Base-by-base conservation (phyloP, 2,113 vertebrate species). In the Eurystomus gularis region DNA sequence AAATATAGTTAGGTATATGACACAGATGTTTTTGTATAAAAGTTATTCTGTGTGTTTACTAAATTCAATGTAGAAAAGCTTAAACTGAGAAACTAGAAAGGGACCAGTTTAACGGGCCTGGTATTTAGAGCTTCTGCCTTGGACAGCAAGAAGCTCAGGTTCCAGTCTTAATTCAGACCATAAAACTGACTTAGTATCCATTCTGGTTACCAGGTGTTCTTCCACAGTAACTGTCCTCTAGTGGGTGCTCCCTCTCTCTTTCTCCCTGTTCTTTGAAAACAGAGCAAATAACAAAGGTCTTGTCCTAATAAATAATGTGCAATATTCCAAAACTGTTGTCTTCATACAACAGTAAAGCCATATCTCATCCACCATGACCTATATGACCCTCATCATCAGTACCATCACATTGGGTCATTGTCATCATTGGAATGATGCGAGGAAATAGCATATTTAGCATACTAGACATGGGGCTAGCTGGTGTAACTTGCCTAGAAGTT, bases 71-170 rank as follows among this genome's bases (percentile, higher is more conserved):
- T 10, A 35, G 33, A 68, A 48, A 76, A 81, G 33, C 10, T 87
- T 85, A 92, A 78, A 78, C 54, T 48, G 35, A 75, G 28, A 89
- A 82, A 8, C 6, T 73, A 88, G 13, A 85, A 76, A 68, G 13
- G 4, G 18, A 51, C 6, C 62, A 26, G 46, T 49, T 77, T 48
- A 79, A 85, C 23, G 6, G 5, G 1, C 3, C 8, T 35, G 7
- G 18, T 82, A 76, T 82, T 92, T 70, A 70, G n/a, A 58, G 8
- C 3, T 81, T 90, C 94, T 90, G 8, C 11, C n/a, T 88, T 90
- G 46, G 20, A 70, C 31, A 83, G 10, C 21, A 88, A 37, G 20
- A 77, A 88, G 3, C 10, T 88, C 25, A 87, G 25, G 13, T 70
- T 77, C 37, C 48, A 92, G 26, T 15, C 54, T 66, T 88, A 83